Base-by-base conservation (phyloP, 2,113 vertebrate species). In the Cyprinodon tularosa region DNA sequence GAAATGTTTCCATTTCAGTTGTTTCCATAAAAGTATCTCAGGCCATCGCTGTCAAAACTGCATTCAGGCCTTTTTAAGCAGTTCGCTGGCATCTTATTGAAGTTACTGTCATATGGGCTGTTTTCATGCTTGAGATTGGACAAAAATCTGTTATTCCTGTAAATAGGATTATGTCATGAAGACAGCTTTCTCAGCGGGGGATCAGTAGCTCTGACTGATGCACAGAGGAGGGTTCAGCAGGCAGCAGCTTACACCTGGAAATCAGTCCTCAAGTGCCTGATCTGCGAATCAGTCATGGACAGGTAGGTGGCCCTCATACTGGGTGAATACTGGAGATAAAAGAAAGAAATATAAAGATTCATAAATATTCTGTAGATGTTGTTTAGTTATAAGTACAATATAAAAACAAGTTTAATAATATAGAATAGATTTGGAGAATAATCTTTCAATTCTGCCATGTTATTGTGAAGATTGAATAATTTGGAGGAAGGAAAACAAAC, bases 261-360 rank as follows among this genome's bases (percentile, higher is more conserved):
- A 75, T 98, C 94, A 1, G 86, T 93, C 48, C 94, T 85, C 15
- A 95, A 95, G 79, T 90, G 96, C 91, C 95, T 85, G 82, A 92
- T 61, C 75, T 94, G 96, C 78, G 96, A 96, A 3, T 97, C 96
- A 20, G 94, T 96, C 93, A 97, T 96, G 1, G 97, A 95, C 72
- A 97, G 95, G 94, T 99, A 99, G 62, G 97, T 96, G 85, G 95
- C 94, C 85, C 96, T 95, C 98, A 98, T 98, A 93, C 96, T 98
- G 85, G 97, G 97, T 4, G 97, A 96, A 91, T 98, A 99, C 98
- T 99, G 91, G 13, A 90, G 38, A 78, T 47, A 29, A 79, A 81
- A 90, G 9, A 84, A 1, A 83, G 50, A 4, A 68, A 53, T 71
- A 64, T 70, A 78, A 20, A 82, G n/a, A 42, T 40, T 53, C 91